Evolutionary conservation across 2,888 invertebrate genomes (phyloP).

Genomic region (Conomelus anceps): DNA sequence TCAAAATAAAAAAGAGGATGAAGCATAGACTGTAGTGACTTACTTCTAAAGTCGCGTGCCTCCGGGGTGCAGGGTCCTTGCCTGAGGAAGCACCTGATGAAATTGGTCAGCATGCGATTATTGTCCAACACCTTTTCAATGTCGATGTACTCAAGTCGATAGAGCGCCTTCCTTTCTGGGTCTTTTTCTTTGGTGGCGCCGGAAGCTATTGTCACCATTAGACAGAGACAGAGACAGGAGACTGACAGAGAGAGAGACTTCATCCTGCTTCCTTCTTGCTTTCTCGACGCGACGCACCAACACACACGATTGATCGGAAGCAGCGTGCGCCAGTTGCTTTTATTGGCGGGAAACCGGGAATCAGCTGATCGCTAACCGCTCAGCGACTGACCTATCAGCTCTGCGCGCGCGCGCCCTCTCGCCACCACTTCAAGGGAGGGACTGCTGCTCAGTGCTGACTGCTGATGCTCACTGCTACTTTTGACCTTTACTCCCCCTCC

Average conservation of each 20-base stretch:
- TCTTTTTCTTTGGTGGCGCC: background rate
- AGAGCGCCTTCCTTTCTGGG: slow-evolving; percentile 13
- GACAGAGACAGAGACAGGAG: background rate
- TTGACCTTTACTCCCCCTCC: background rate
- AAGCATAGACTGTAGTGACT: background rate
- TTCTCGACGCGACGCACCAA: too few relatives aligned
- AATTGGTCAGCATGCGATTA: slow-evolving; percentile 21
- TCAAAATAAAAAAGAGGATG: too few relatives aligned
- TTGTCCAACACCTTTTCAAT: slow-evolving; percentile 22
- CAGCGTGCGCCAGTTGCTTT: background rate
- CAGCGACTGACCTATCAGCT: too few relatives aligned
- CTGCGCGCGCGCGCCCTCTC: background rate
- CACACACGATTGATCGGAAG: background rate
- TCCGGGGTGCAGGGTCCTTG: slow-evolving; percentile 22
- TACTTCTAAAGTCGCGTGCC: slow-evolving; percentile 23
- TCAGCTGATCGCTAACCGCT: background rate
- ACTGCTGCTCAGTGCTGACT: background rate
- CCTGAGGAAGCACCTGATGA: slow-evolving; percentile 18
- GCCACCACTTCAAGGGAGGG: too few relatives aligned
- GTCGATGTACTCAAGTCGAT: slow-evolving; percentile 22
- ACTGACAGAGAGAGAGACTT: background rate
- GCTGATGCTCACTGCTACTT: background rate
- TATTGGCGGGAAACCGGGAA: background rate
- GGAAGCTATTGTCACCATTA: background rate
- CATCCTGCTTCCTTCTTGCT: background rate